Base-by-base conservation (phyloP, 2,113 vertebrate genomes). In the Gymnarchus niloticus region DNA sequence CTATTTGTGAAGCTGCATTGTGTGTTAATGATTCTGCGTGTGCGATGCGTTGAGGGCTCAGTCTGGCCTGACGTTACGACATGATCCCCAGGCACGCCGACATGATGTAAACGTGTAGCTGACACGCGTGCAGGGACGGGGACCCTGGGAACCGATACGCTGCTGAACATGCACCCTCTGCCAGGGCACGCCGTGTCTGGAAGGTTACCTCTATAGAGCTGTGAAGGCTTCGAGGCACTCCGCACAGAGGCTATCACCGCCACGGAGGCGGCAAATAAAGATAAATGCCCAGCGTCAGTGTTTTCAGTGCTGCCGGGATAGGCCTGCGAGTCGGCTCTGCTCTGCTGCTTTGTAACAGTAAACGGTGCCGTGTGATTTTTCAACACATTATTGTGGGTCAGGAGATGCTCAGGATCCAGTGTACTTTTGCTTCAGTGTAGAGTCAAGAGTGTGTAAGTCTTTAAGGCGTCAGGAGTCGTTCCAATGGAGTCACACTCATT, bases 311-410 rank as follows among this genome's bases (percentile, higher is more conserved):
- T 2, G 80, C 83, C 87, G 86, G 82, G 81, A 86, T 76, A 73
- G 83, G 48, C 73, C 48, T 81, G 3, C 6, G 1, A 9, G 23
- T 2, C 28, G 52, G 56, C 87, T 83, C 85, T 88, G 73, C 89
- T 90, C 89, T 80, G 88, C 86, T 90, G 87, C 59, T 89, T 91
- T 90, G 90, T 87, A 87, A 88, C 90, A 90, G 89, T 88, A 89
- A 90, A 90, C 86, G 87, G 85, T 48, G 37, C 85, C 46, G 77
- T 87, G 83, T 85, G 87, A 90, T 91, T 89, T 87, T 89, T 88
- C 83, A 87, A 85, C 73, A 80, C 87, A 84, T 82, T 69, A 84
- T 91, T 89, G 88, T 89, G 88, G 87, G 87, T 84, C 78, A 85
- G 85, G 85, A 88, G 76, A 87, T 83, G 6, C 88, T 84, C 78